Conservation (phyloP, 92 coral and sea anemone genomes). For the Porites divaricata region DNA sequence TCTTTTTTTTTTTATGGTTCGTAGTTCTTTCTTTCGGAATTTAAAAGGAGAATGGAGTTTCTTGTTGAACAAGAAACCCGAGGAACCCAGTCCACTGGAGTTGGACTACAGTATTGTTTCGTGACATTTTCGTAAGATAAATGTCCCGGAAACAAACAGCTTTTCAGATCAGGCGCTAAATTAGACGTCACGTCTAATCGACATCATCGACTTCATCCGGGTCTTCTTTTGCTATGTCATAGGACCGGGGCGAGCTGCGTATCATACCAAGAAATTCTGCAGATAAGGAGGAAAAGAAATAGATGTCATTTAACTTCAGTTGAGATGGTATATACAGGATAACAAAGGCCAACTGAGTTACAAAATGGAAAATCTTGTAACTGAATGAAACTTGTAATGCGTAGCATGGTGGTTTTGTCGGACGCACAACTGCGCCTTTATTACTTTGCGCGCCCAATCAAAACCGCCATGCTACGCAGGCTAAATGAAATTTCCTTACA, state of each 20-base stretch:
- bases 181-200: slow-evolving; percentile 22
- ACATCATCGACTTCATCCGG: slow-evolving; percentile 55
- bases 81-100: background rate
- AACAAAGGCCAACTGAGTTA: too few species aligned
- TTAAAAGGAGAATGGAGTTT: too few species aligned
- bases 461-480: too few species aligned
- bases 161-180: background rate
- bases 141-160: background rate
- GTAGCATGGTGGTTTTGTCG: too few species aligned
- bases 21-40: background rate
- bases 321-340: too few species aligned
- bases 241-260: slow-evolving; percentile 39
- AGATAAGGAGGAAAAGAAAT: background rate
- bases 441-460: too few species aligned
- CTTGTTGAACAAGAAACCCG: too few species aligned
- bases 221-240: background rate
- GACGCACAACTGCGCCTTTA: too few species aligned
- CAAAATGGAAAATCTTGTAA: too few species aligned
- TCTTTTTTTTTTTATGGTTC: background rate
- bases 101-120: background rate
- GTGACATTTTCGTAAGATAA: background rate
- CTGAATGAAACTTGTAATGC: too few species aligned
- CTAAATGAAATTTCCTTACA: too few species aligned
- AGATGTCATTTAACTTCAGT: too few species aligned
- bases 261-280: slow-evolving; percentile 52